Base-by-base conservation (phyloP, 2,797 vertebrate genomes). In the Bradypodion ventrale region DNA sequence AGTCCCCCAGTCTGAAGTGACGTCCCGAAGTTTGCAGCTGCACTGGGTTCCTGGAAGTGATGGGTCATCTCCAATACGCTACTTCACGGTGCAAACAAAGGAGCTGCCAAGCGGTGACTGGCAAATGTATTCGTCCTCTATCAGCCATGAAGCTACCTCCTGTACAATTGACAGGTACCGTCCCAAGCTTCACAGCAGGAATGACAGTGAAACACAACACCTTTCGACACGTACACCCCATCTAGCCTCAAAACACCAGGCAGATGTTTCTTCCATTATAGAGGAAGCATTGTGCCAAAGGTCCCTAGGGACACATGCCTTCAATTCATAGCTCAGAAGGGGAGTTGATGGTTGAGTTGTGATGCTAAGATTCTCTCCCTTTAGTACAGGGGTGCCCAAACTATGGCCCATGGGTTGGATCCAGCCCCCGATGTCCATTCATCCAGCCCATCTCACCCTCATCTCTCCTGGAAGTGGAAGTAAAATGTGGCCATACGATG, bases 11-110 rank as follows among this genome's bases (percentile, higher is more conserved):
- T 96, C 96, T 0, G 95, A 97, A 0, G 97, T 99, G 76, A 96
- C 97, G 0, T 97, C 98, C 0, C 96, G 97, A 5, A 95, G 93
- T n/a, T 95, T 99, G 46, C 92, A 80, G 84, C 92, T 99, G 87
- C 94, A 96, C 77, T 99, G 98, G 98, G 90, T 97, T 74, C 97
- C 96, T 0, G 98, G 98, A 5, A 96, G 97, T 0, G 97, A 98
- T 0, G 97, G 98, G 1, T 98, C 98, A 1, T 98, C 98, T 0
- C 98, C 98, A 0, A 95, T 99, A 83, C 97, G 98, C 0, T 99
- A 98, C 92, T 98, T 98, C 89, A 98, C 97, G 0, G 94, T 99
- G 15, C 98, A 99, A 93, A 93, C 96, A 42, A 96, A 95, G 68
- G 97, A 98, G 91, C 96, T 98, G 89, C 98, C 98, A 0, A 52